A percentile compares a stretch with the other conserved stretches of the same genome.
Evolutionary conservation across 2,888 invertebrate species (phyloP).

Genomic region (Mythimna lalbum): DNA sequence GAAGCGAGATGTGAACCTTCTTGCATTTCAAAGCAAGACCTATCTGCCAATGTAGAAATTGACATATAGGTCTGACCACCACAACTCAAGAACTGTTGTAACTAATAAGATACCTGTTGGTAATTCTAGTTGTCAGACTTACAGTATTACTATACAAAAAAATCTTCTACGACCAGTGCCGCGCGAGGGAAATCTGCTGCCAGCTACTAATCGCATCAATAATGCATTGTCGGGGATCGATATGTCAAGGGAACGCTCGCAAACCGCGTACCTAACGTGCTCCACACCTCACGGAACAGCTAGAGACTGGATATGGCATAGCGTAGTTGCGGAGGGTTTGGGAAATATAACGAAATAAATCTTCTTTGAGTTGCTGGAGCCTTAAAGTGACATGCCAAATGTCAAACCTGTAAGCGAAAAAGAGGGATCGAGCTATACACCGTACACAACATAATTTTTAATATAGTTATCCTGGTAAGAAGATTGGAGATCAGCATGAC

Average conservation of each 20-base stretch:
- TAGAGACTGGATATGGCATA: constrained; percentile 14
- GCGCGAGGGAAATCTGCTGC: constrained; percentile 32
- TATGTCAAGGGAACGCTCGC: constrained; percentile 35
- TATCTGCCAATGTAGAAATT: too few species aligned
- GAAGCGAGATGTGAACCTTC: too few species aligned
- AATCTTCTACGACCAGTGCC: not conserved
- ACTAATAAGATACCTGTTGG: not conserved
- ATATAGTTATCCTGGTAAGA: not conserved
- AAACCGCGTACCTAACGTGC: constrained; percentile 17
- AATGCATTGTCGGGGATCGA: constrained; percentile 50
- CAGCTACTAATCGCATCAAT: constrained; percentile 50
- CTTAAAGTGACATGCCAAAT: too few species aligned
- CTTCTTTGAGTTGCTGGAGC: not conserved
- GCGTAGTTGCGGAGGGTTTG: too few species aligned
- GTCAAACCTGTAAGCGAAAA: too few species aligned
- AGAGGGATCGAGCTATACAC: too few species aligned
- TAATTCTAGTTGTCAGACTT: not conserved
- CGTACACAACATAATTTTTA: too few species aligned
- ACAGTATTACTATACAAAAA: constrained; percentile 2
- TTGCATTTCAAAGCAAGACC: too few species aligned
- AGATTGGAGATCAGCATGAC: not conserved
- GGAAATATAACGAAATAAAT: not conserved
- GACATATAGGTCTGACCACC: too few species aligned
- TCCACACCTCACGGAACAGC: not conserved
- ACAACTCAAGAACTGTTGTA: not conserved